These are phyloP conservation scores for Eira barbara DNA, from an alignment of 2,113 vertebrate species.

Conservation along the genomic window DNA sequence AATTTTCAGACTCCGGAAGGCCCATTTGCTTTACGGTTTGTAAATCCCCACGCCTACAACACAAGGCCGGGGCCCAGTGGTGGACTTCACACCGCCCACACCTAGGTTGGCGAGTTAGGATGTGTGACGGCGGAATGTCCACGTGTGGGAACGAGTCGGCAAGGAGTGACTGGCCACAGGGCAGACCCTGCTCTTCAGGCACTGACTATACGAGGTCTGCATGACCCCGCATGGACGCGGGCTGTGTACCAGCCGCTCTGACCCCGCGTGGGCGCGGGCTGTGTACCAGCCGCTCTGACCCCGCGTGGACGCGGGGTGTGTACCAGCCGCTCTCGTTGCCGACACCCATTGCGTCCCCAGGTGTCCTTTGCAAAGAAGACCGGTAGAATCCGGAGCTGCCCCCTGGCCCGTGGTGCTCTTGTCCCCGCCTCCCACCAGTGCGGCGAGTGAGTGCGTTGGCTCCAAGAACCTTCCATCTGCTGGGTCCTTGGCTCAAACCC, in stretches of 20 bases:
- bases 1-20: not conserved
- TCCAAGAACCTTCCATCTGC: not conserved
- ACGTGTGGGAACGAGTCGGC: rapidly evolving
- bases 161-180: not conserved
- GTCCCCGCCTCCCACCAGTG: not conserved
- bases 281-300: not conserved
- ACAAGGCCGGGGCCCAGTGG: not conserved
- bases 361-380: not conserved
- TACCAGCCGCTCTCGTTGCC: not conserved
- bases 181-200: rapidly evolving
- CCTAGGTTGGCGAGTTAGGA: not conserved
- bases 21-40: not conserved
- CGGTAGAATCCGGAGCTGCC: not conserved
- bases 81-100: not conserved
- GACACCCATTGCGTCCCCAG: not conserved
- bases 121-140: rapidly evolving
- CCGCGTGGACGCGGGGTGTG: not conserved
- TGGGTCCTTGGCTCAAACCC: not conserved
- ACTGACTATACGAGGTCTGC: not conserved
- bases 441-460: no score
- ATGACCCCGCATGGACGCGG: not conserved
- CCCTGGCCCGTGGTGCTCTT: not conserved
- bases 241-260: no score
- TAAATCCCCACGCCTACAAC: not conserved
- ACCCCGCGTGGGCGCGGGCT: not conserved